Evolutionary conservation across 2,797 vertebrate genomes (phyloP), one percentile per base, ranked within the genome.

Genomic region (Crocidura indochinensis): DNA sequence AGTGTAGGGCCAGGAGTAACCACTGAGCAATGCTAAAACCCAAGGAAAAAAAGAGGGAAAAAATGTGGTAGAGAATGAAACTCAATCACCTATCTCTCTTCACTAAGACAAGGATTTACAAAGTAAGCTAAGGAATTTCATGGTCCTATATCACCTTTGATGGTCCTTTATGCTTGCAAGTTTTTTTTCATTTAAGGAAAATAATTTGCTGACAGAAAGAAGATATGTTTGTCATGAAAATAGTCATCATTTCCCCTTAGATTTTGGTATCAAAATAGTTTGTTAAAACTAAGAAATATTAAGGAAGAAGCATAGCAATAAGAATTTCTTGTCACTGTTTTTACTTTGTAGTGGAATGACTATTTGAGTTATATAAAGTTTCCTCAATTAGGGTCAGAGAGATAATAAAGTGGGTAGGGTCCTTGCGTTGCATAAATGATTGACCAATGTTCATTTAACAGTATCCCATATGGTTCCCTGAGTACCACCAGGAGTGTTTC

Each of bases 321-420:
- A 77, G 76, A 92, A 65, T 77, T 0, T 49, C 68, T 85, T 20
- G 47, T 72, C 27, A 46, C 11, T 65, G 19, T n/a, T 79, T 53
- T 20, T 27, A 78, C 10, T 22, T 69, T 47, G 49, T 56, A 62
- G 2, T 75, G n/a, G 26, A 56, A 2, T 46, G 92, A 51, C 46
- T 62, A 80, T 68, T 76, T 90, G 14, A 47, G 68, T 92, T 65
- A n/a, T 56, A 20, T 56, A 83, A 82, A 75, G 4, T 14, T 84
- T 46, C 79, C 85, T 38, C 20, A 49, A 44, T 14, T 8, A 68
- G 24, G 64, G 38, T 5, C 38, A 38, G 38, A 2, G 38, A 38
- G 38, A 38, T 38, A 38, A 38, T 38, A 38, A 38, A 38, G 38
- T 38, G 38, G 38, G 38, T 38, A 38, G 38, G 38, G 38, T 5